Evolutionary conservation across 37 sponge, comb jelly and placozoan genomes (phyloP).

Genomic region (Ephydatia muelleri): DNA sequence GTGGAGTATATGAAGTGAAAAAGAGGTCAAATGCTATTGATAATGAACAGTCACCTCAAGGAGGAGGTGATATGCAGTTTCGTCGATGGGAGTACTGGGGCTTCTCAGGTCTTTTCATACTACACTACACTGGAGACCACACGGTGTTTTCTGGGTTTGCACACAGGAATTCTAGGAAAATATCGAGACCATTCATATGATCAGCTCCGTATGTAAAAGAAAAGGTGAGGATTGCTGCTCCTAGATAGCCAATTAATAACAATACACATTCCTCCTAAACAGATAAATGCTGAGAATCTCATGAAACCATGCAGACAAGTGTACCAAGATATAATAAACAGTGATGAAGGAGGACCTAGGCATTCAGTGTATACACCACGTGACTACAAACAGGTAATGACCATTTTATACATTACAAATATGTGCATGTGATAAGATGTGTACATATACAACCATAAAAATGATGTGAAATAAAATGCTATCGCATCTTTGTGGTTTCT

Average conservation of each 20-base stretch:
- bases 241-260: too few relatives aligned
- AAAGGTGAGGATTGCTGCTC: too few relatives aligned
- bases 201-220: background rate
- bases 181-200: constrained; percentile 5
- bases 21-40: constrained; percentile 7
- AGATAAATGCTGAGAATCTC: background rate
- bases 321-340: constrained; percentile 2
- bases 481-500: too few relatives aligned
- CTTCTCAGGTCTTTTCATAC: background rate
- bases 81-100: constrained; percentile 9
- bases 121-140: constrained; percentile 7
- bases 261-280: background rate
- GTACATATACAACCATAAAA: too few relatives aligned
- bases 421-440: too few relatives aligned
- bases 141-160: background rate
- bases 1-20: background rate
- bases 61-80: background rate
- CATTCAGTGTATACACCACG: too few relatives aligned
- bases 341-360: background rate
- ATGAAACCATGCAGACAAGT: background rate
- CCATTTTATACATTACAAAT: too few relatives aligned
- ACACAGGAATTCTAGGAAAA: constrained; percentile 5
- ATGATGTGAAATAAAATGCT: too few relatives aligned
- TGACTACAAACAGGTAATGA: too few relatives aligned
- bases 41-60: background rate